Evolutionary conservation across 2,797 vertebrate genomes (phyloP), one percentile per base, ranked within the genome.

Genomic region (Gallinago solitaria): DNA sequence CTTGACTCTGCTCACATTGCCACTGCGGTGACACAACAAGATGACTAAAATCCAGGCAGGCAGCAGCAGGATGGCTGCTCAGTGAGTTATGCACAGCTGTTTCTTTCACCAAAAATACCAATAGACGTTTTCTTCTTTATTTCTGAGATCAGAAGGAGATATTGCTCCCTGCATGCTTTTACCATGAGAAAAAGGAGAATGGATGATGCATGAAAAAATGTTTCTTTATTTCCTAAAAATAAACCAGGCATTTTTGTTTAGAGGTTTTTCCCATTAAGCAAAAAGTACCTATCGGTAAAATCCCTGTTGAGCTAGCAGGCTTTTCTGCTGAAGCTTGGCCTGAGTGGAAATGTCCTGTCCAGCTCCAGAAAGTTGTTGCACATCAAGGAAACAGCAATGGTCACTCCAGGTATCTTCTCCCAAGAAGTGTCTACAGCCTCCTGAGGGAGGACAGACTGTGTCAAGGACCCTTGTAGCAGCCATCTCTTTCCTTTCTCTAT

Each of bases 161-260:
- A 50, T 27, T 10, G 50, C 50, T 87, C 81, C 74, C 74, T 61
- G 33, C 33, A 37, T 37, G 61, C 63, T 79, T 71, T 43, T 19
- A 50, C 71, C 7, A 8, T 0, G 41, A 76, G 41, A 61, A 87
- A 79, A 73, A 85, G 23, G 67, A 84, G 84, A 94, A 90, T 23
- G 71, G 54, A 28, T 73, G 67, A 90, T 1, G 19, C 32, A 78
- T 75, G 67, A 74, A 65, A 74, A 47, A 35, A 7, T 6, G 8
- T 43, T 53, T 51, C 17, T 83, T 87, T 91, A n/a, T 88, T 86
- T 78, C 64, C 50, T 83, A 35, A 57, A 77, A 83, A 69, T 28
- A 53, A 91, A 93, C 53, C 12, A 83, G 71, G 48, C 32, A 19
- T 68, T 87, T 93, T 84, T 21, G 25, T 69, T n/a, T 25, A 35